phyloP scores from a whole-genome alignment of 2,113 vertebrate genomes.

The Triplophysa dalaica region DNA sequence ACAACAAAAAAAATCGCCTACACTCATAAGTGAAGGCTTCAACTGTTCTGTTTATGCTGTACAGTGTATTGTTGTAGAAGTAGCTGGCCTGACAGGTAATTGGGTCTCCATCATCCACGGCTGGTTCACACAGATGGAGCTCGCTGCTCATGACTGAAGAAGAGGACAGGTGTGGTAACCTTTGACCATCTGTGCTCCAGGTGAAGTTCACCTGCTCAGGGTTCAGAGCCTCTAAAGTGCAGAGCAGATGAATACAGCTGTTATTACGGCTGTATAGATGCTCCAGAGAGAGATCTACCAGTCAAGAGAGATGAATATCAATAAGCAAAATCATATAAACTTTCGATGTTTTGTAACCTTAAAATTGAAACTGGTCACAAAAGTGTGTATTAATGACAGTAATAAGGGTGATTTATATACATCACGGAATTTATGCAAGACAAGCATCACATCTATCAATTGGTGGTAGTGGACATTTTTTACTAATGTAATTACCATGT shows the following conservation, averaged over 20 bases:
- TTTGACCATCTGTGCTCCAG: conserved; percentile 37
- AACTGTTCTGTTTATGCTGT: not conserved
- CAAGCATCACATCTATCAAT: no score
- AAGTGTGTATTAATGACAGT: no score
- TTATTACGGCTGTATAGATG: not conserved
- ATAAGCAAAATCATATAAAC: no score
- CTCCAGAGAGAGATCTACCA: conserved; percentile 34
- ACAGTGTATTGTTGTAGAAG: conserved; percentile 2
- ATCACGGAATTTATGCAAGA: no score
- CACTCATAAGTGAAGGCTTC: no score
- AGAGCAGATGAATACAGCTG: conserved; percentile 51
- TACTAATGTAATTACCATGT: no score
- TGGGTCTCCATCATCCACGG: conserved; percentile 44
- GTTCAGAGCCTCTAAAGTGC: conserved; percentile 20
- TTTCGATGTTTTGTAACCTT: no score
- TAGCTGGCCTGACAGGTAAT: conserved; percentile 33
- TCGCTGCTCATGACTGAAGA: not conserved
- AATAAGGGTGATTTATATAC: no score
- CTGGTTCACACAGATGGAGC: conserved; percentile 45
- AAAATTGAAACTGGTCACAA: no score
- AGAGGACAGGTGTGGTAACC: not conserved
- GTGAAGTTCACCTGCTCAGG: conserved; percentile 45
- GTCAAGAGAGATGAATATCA: not conserved
- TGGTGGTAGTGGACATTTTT: no score
- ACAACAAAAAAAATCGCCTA: no score